A percentile compares a stretch with the other conserved stretches of the same genome.
Conservation (phyloP, 1,140 invertebrate species). For the Drosophila seguyi region DNA sequence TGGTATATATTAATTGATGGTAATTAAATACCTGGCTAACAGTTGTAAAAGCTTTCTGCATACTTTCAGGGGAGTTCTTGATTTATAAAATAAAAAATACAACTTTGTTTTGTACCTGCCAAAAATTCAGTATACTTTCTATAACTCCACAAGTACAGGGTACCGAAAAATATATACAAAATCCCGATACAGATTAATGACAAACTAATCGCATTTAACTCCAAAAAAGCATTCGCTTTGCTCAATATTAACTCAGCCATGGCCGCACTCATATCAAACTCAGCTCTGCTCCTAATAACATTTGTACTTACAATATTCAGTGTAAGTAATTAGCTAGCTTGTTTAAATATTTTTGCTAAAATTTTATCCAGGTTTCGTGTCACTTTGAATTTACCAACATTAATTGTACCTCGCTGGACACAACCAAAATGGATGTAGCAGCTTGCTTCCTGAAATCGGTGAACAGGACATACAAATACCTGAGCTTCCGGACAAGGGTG, state of each 20-base stretch:
- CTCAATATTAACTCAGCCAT: background rate
- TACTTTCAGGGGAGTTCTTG: background rate
- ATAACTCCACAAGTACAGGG: background rate
- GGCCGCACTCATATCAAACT: background rate
- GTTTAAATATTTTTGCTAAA: background rate
- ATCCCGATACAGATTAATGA: background rate
- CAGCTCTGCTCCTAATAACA: background rate
- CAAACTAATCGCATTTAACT: background rate
- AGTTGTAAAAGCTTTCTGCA: background rate
- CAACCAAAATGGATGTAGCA: background rate
- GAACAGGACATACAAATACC: constrained; percentile 12
- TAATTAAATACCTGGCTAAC: too few species aligned
- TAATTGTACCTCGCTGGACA: constrained; percentile 9
- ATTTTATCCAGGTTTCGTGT: background rate
- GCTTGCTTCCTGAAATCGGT: constrained; percentile 13
- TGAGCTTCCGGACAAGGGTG: background rate
- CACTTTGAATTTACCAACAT: constrained; percentile 16
- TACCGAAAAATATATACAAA: background rate
- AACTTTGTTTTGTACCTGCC: background rate
- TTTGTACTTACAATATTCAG: background rate
- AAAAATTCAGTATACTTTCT: background rate
- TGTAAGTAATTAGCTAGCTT: background rate
- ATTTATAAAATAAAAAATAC: background rate
- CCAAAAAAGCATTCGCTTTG: background rate
- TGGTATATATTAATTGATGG: background rate